A percentile compares a stretch with the other conserved stretches of the same genome.
Evolutionary conservation across 2,797 vertebrate genomes (phyloP).

Genomic region (Catamblyrhynchus diadema): DNA sequence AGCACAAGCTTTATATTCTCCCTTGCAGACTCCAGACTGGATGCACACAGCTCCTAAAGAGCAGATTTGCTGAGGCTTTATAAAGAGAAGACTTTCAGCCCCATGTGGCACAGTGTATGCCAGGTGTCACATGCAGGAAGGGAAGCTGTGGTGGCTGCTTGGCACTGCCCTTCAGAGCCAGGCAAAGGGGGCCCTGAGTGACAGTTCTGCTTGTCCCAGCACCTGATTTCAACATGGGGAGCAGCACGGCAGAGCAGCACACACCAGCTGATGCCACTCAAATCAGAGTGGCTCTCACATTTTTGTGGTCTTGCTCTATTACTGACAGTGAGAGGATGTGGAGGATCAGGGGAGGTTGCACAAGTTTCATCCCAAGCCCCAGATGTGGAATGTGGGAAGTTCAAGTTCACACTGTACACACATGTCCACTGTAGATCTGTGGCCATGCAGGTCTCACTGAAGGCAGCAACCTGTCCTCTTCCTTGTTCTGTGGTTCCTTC

Average conservation of each 20-base stretch:
- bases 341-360: neutral
- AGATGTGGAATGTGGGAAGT: neutral
- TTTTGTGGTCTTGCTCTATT: neutral
- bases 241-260: neutral
- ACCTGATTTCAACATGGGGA: neutral
- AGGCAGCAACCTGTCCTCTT: neutral
- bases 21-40: neutral
- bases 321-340: neutral
- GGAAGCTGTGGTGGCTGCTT: neutral
- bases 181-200: neutral
- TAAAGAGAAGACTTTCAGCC: neutral
- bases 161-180: neutral
- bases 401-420: rapidly evolving
- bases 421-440: neutral
- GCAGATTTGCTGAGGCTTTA: neutral
- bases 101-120: rapidly evolving
- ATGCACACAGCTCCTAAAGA: neutral
- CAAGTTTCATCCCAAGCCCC: neutral
- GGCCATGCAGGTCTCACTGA: neutral
- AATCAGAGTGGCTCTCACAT: neutral
- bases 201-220: neutral
- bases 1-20: neutral
- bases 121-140: neutral
- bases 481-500: neutral
- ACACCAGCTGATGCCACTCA: rapidly evolving